These are phyloP conservation scores for Anolis carolinensis DNA, from an alignment of 2,113 vertebrate genomes.

Conservation along the genomic window DNA sequence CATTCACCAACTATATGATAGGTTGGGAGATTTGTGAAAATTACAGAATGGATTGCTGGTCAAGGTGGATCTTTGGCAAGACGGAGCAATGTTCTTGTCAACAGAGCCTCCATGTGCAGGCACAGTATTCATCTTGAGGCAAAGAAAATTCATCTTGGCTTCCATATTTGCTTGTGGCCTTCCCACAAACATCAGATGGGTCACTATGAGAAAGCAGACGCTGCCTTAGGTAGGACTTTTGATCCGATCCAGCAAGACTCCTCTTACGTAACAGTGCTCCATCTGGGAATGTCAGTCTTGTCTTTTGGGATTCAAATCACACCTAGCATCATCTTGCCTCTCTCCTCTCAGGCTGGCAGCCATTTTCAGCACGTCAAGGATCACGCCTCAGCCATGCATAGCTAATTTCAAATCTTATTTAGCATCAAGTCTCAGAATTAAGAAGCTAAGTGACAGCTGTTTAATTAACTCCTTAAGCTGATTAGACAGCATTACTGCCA, in stretches of 20 bases:
- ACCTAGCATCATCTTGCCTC: not conserved
- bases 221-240: not conserved
- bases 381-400: slow-evolving; percentile 51
- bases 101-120: too few species aligned
- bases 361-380: slow-evolving; percentile 41
- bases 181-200: not conserved
- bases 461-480: slow-evolving; percentile 83
- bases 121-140: too few species aligned
- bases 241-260: not conserved
- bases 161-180: not conserved
- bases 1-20: too few species aligned
- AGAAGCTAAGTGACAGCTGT: slow-evolving; percentile 78
- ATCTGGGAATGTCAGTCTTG: too few species aligned
- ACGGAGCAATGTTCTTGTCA: too few species aligned
- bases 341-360: slow-evolving; percentile 7
- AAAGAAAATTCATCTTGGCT: too few species aligned
- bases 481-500: slow-evolving; percentile 75
- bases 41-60: too few species aligned
- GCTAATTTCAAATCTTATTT: slow-evolving; percentile 74
- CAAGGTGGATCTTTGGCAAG: too few species aligned
- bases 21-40: too few species aligned
- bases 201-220: too few species aligned
- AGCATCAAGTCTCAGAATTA: slow-evolving; percentile 74
- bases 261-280: not conserved
- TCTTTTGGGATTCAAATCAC: accelerated